phyloP scores from a whole-genome alignment of 2,888 invertebrate species.

The Drosophila ezoana region DNA sequence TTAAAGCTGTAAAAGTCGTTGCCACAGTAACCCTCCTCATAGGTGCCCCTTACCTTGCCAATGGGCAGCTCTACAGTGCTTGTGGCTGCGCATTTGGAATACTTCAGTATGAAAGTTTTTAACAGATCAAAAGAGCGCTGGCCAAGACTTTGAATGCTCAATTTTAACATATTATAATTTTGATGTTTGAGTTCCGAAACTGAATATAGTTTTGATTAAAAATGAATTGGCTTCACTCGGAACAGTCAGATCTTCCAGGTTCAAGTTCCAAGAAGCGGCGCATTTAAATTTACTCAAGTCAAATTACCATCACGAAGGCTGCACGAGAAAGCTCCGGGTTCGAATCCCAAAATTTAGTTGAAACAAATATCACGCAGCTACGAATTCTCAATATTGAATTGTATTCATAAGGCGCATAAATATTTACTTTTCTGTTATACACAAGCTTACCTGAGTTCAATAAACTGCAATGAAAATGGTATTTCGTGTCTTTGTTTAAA shows the following conservation, averaged over 20 bases:
- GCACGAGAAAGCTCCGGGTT: too few species aligned
- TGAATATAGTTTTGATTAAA: neutral
- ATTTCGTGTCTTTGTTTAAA: neutral
- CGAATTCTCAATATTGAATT: neutral
- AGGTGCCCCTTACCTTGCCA: slow-evolving; percentile 73
- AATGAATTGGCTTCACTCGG: too few species aligned
- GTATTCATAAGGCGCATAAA: too few species aligned
- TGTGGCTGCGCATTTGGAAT: neutral
- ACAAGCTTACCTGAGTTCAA: neutral
- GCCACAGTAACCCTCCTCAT: slow-evolving; percentile 63
- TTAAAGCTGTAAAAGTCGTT: slow-evolving; percentile 72
- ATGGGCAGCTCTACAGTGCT: slow-evolving; percentile 54
- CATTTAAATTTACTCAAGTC: too few species aligned
- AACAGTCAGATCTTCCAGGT: too few species aligned
- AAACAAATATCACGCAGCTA: neutral
- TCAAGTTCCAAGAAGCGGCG: too few species aligned
- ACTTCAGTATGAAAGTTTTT: too few species aligned
- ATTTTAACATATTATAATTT: neutral
- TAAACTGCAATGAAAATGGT: neutral
- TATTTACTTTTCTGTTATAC: neutral
- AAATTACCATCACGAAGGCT: too few species aligned
- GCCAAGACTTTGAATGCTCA: neutral
- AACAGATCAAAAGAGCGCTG: too few species aligned
- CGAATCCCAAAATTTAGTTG: neutral
- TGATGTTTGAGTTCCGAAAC: too few species aligned